These are phyloP conservation scores for Eubucco bourcierii DNA, from an alignment of 2,113 vertebrate species.

Conservation along the genomic window DNA sequence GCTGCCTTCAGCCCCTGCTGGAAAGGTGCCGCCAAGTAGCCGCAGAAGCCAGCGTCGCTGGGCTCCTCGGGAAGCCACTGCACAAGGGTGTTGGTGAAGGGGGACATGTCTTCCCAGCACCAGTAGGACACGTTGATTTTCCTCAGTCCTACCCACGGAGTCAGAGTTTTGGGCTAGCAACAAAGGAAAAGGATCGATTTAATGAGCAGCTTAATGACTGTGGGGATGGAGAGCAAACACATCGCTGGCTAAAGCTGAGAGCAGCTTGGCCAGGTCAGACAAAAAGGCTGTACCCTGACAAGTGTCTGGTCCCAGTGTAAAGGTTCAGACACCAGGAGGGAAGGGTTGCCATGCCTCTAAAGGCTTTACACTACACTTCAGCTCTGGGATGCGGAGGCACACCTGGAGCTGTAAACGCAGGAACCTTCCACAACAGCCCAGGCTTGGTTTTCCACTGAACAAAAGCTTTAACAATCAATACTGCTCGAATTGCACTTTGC, in stretches of 20 bases:
- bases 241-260: too few relatives aligned
- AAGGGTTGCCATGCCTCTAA: background rate
- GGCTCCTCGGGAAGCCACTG: slow-evolving; percentile 92
- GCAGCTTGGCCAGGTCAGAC: too few relatives aligned
- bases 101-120: slow-evolving; percentile 99
- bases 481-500: background rate
- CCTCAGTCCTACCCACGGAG: slow-evolving; percentile 94
- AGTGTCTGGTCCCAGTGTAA: background rate
- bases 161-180: slow-evolving; percentile 85
- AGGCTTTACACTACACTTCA: background rate
- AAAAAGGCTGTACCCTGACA: background rate
- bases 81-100: slow-evolving; percentile 91
- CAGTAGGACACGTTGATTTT: slow-evolving; percentile 98
- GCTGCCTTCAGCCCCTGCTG: slow-evolving; percentile 87
- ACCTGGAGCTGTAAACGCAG: background rate
- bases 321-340: background rate
- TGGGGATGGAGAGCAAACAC: background rate
- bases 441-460: background rate
- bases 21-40: slow-evolving; percentile 88
- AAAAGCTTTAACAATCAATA: background rate
- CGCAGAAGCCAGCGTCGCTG: slow-evolving; percentile 94
- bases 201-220: background rate
- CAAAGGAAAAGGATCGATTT: background rate
- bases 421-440: background rate
- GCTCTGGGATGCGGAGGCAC: background rate